These are phyloP conservation scores for Lampropteryx suffumata DNA, from an alignment of 2,888 invertebrate genomes.

Conservation along the genomic window DNA sequence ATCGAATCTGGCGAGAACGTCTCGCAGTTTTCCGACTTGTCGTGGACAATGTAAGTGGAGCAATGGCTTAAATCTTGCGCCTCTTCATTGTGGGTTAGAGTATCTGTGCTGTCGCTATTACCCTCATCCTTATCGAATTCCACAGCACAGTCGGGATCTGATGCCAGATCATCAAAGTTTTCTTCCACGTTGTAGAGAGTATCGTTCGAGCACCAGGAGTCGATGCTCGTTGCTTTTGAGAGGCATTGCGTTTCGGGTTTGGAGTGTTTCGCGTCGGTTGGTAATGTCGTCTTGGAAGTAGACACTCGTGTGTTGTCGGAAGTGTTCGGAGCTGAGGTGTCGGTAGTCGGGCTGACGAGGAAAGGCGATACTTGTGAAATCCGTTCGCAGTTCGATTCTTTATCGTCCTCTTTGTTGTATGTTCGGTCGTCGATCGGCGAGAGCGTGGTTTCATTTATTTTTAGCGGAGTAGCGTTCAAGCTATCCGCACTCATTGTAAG, in stretches of 20 bases:
- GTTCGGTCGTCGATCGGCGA: conserved; percentile 66
- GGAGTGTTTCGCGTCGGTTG: conserved; percentile 76
- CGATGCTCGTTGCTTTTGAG: conserved; percentile 83
- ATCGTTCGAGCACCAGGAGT: conserved; percentile 86
- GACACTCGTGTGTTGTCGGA: conserved; percentile 69
- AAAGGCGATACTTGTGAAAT: conserved; percentile 74
- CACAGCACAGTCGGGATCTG: conserved; percentile 62
- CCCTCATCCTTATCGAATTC: conserved; percentile 55
- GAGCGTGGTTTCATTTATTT: conserved; percentile 43
- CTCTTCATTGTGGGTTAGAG: conserved; percentile 69
- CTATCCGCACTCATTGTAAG: conserved; percentile 78
- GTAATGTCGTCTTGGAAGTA: conserved; percentile 75
- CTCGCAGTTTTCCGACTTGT: conserved; percentile 66
- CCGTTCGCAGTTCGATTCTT: conserved; percentile 59
- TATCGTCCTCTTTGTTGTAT: conserved; percentile 62
- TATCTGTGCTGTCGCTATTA: conserved; percentile 68
- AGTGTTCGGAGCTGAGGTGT: conserved; percentile 60
- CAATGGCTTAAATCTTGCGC: conserved; percentile 65
- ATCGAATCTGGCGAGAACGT: conserved; percentile 74
- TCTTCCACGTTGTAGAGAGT: conserved; percentile 85
- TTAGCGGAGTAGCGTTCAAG: conserved; percentile 67
- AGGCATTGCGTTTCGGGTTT: conserved; percentile 73
- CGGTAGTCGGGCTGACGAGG: conserved; percentile 70
- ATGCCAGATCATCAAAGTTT: conserved; percentile 74
- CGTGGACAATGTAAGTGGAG: conserved; percentile 72